Base-by-base conservation (phyloP, 1,140 invertebrate species). In the Drosophila nikananu region DNA sequence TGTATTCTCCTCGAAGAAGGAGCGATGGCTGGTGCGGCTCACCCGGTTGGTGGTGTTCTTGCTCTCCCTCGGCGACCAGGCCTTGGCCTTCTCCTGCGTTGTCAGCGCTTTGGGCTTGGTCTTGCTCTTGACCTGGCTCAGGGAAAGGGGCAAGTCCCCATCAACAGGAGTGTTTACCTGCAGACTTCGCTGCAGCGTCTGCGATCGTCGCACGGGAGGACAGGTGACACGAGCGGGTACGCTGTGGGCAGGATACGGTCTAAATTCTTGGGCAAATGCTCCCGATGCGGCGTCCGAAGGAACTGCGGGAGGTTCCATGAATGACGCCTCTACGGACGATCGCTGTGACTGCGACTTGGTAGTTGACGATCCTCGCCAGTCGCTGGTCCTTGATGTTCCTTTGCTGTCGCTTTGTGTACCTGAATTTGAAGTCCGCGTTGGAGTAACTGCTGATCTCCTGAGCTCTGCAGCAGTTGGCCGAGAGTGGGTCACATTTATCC, bases 11-110 rank as follows among this genome's bases (percentile, higher is more conserved):
- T 55, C 44, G n/a, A 61, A 39, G 37, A 48, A 55, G 15, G 44
- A 2, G n/a, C 52, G 17, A 30, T 68, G 81, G 19, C 65, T 77
- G 49, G 23, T 15, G 27, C 81, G 81, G 35, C 81, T 80, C 8
- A 58, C 2, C 10, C 46, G 44, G 3, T 67, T 83, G 37, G 21
- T 15, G 17, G 15, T 25, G 15, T 44, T 25, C 12, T 35, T 25
- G 54, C 10, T 30, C 9, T 27, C 23, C 9, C 15, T 25, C n/a
- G 37, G 17, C 39, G 37, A 5, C 23, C 3, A 41, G 32, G n/a
- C 25, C 15, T 37, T 39, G 19, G 13, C 2, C 19, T 3, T 48
- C 17, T n/a, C 23, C 42, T 35, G 30, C 7, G 15, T 19, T 15
- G 32, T 13, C 30, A 30, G 37, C 3, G 42, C 37, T 1, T 19